Base-by-base conservation (phyloP, 1,140 invertebrate species). In the Pygmarrhopalites habei region DNA sequence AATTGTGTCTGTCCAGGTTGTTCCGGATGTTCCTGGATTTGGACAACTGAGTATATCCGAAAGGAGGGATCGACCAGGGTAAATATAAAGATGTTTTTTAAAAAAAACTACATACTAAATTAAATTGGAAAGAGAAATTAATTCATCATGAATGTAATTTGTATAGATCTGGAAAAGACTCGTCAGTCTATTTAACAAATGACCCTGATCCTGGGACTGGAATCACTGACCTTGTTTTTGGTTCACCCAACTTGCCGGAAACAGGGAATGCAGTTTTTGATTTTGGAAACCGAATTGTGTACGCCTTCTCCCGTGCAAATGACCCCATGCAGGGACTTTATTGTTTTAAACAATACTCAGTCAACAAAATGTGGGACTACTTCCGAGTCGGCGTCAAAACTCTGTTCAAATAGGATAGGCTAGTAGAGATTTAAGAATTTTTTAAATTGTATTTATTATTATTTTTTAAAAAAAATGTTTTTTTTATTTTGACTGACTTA, bases 321-420 rank as follows among this genome's bases (percentile, higher is more conserved):
- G 70, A 71, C 39, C 59, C 70, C 35, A 58, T 26, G n/a, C 62
- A 68, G 60, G 67, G 67, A 19, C 35, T 71, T n/a, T 69, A 69
- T 44, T 71, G 70, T 30, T 65, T 71, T 52, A 71, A 71, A 44
- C 70, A 71, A 56, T 71, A 71, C 39, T 58, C 65, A 23, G 70
- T 70, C 14, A 71, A 71, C 47, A 71, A 71, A 58, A 26, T 70
- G 30, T 71, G 69, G 69, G 69, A 71, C 41, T 68, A 65, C 26
- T 71, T 71, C 44, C 19, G 60, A 52, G 17, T 71, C 23, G 69
- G 66, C 12, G 59, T 71, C 2, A 68, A 44, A 49, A 63, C 69
- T 1, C n/a, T 71, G 10, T 68, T 71, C 52, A 70, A 70, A 53
- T 64, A 44, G 51, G n/a, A 44, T 21, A 28, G 15, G 15, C 15